Evolutionary conservation across 2,113 vertebrate species (phyloP).

Genomic region (Oreochromis spilurus): DNA sequence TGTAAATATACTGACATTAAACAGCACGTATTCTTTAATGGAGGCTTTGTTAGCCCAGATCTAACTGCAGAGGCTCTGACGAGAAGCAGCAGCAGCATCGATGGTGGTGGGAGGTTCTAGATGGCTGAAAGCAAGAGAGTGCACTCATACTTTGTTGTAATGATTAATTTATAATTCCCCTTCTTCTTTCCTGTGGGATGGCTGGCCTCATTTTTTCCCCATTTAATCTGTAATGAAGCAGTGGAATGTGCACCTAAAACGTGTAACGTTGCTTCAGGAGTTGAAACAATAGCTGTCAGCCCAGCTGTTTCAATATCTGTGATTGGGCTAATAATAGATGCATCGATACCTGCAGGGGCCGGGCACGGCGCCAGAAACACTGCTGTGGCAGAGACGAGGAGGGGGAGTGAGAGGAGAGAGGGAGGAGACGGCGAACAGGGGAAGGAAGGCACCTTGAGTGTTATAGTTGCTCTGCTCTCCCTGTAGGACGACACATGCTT

Average conservation of each 20-base stretch:
- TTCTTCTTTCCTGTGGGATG: conserved; percentile 27
- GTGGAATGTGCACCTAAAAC: conserved; percentile 8
- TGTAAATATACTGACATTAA: not conserved
- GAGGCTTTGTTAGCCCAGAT: conserved; percentile 14
- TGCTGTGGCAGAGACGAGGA: not conserved
- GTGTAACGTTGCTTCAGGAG: conserved; percentile 15
- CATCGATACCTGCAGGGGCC: conserved; percentile 62
- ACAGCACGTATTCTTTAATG: not conserved
- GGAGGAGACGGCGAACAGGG: not conserved
- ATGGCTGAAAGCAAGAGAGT: conserved; percentile 39
- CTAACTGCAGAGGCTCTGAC: conserved; percentile 19
- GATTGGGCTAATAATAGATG: conserved; percentile 69
- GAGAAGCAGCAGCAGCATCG: not conserved
- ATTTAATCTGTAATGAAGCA: conserved; percentile 28
- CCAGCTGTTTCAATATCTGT: conserved; percentile 42
- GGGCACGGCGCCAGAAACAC: conserved; percentile 26
- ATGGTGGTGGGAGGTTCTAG: conserved; percentile 11
- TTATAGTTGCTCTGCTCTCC: conserved; percentile 21
- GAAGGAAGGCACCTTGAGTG: conserved; percentile 54
- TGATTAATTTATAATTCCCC: conserved; percentile 61
- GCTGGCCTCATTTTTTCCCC: conserved; percentile 43
- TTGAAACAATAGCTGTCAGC: conserved; percentile 33
- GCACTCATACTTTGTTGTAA: conserved; percentile 42
- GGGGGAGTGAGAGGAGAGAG: not conserved
- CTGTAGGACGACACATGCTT: conserved; percentile 16